A percentile compares a stretch with the other conserved stretches of the same genome.
Evolutionary conservation across 2,797 vertebrate genomes (phyloP).

Genomic region (Crocidura indochinensis): DNA sequence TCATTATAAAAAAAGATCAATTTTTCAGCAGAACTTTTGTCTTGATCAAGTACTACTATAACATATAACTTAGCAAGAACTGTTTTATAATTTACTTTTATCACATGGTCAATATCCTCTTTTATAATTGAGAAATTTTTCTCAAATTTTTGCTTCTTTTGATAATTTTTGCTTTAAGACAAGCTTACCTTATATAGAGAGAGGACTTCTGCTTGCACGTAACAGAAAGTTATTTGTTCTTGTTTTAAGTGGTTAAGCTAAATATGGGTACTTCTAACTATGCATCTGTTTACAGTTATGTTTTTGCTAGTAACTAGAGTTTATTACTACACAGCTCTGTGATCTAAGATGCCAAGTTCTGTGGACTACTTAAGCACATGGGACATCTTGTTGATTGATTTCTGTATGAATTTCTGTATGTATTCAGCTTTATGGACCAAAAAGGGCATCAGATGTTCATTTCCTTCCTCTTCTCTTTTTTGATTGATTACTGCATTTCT

Average conservation of each 20-base stretch:
- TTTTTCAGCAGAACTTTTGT: neutral
- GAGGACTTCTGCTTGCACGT: neutral
- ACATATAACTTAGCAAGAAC: neutral
- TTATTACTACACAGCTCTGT: neutral
- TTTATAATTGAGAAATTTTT: conserved; percentile 19
- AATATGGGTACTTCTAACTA: neutral
- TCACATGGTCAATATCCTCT: neutral
- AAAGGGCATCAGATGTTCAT: neutral
- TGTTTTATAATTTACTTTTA: neutral
- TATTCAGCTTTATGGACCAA: neutral
- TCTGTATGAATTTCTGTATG: neutral
- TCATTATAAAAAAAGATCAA: conserved; percentile 25
- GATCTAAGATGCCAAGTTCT: neutral
- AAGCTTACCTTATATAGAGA: neutral
- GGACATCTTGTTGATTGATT: neutral
- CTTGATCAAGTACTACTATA: neutral
- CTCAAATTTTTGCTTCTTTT: conserved; percentile 10
- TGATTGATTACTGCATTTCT: neutral
- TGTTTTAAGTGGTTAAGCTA: neutral
- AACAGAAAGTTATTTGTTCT: neutral
- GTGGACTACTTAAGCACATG: neutral
- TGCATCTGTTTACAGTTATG: neutral
- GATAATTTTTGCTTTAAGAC: conserved; percentile 28
- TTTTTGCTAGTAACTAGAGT: neutral
- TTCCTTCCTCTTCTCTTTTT: neutral